These are phyloP conservation scores for Tichodroma muraria DNA, from an alignment of 2,113 vertebrate species.

Conservation along the genomic window DNA sequence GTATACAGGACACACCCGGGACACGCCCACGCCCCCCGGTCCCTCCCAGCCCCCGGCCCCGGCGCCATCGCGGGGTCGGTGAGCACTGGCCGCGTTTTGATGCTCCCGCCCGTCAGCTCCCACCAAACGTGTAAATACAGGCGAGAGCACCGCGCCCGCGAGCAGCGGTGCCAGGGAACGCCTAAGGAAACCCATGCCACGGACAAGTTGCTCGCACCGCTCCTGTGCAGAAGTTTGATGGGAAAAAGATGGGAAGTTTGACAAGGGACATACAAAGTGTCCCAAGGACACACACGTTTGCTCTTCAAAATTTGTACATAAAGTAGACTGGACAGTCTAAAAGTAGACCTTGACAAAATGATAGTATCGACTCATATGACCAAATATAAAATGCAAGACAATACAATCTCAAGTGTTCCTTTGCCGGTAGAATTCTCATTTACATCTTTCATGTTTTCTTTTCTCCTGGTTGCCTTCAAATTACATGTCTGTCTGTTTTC, in stretches of 20 bases:
- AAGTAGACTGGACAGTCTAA: neutral
- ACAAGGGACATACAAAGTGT: neutral
- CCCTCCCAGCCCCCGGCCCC: neutral
- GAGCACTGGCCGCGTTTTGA: rapidly evolving
- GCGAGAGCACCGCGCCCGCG: rapidly evolving
- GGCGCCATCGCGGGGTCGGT: rapidly evolving
- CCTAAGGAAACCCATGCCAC: rapidly evolving
- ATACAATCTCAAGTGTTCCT: neutral
- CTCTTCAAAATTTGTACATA: neutral
- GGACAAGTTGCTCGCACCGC: rapidly evolving
- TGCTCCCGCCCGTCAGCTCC: neutral
- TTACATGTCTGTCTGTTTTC: neutral
- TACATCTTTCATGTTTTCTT: neutral
- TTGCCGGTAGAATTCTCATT: neutral
- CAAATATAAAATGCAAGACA: neutral
- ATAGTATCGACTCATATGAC: neutral
- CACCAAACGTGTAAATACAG: rapidly evolving
- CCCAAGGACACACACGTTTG: rapidly evolving
- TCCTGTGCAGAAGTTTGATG: neutral
- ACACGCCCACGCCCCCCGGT: neutral
- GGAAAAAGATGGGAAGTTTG: neutral
- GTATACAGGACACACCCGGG: too few species aligned
- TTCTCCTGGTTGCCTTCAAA: neutral
- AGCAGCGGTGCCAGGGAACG: neutral
- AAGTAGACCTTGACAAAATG: neutral